These are phyloP conservation scores for Chrosomus eos DNA, from an alignment of 2,797 vertebrate species.

Conservation along the genomic window DNA sequence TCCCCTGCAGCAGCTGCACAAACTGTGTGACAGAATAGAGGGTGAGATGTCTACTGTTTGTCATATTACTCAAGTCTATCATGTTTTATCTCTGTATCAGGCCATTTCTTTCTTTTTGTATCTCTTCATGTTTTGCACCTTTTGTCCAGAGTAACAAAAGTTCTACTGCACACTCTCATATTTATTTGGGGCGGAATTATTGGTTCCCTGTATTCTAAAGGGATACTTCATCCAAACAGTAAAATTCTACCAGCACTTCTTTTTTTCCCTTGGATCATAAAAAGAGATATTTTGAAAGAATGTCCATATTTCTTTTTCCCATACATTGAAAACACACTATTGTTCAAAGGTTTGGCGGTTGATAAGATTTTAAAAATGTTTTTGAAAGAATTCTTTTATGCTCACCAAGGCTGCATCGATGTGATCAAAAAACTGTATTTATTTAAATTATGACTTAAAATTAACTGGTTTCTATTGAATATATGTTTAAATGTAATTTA, in stretches of 20 bases:
- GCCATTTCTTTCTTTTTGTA: background rate
- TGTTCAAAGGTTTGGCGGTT: background rate
- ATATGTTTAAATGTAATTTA: background rate
- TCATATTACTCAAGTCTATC: background rate
- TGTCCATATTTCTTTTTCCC: background rate
- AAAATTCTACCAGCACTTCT: background rate
- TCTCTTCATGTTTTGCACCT: background rate
- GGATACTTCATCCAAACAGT: background rate
- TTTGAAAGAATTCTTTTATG: background rate
- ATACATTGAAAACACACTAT: background rate
- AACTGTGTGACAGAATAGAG: conserved; percentile 93
- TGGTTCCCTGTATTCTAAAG: background rate
- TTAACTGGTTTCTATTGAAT: background rate
- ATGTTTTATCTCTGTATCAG: background rate
- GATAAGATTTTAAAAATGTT: background rate
- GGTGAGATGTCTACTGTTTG: conserved; percentile 73
- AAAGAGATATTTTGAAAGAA: background rate
- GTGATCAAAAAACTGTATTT: background rate
- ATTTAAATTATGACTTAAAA: too few relatives aligned
- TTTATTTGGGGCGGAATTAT: background rate
- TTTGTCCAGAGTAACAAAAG: background rate
- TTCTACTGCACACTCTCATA: background rate
- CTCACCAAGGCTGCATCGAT: background rate
- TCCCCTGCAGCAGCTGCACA: conserved; percentile 91
- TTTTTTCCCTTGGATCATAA: background rate